Conservation (phyloP, 2,888 invertebrate species). For the Eledona agricola region DNA sequence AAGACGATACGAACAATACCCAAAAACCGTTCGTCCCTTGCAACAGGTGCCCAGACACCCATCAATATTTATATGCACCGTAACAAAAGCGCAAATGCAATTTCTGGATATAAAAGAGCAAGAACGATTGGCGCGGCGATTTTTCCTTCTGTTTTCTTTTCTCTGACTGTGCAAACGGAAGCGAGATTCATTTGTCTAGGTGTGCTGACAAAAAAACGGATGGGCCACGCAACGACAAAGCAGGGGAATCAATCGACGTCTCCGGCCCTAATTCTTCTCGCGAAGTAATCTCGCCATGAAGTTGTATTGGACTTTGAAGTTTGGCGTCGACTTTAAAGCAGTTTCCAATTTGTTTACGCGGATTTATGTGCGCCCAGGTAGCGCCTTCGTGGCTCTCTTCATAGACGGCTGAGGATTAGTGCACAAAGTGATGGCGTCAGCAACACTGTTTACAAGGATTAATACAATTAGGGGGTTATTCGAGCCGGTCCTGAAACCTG, state of each 20-base stretch:
- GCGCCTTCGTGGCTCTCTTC: no score
- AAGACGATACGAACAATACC: no score
- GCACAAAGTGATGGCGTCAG: slow-evolving; percentile 48
- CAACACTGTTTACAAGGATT: slow-evolving; percentile 52
- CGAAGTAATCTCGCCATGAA: slow-evolving; percentile 46
- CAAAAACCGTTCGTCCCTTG: no score
- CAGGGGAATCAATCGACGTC: slow-evolving; percentile 45
- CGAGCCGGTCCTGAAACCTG: slow-evolving; percentile 40
- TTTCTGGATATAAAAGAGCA: slow-evolving; percentile 27
- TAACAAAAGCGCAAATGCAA: slow-evolving; percentile 12
- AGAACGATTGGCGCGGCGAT: slow-evolving; percentile 10
- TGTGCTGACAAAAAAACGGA: slow-evolving; percentile 26
- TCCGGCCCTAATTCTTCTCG: slow-evolving; percentile 40
- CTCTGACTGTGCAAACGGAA: slow-evolving; percentile 24
- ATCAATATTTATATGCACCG: not conserved
- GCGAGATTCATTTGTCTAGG: slow-evolving; percentile 34
- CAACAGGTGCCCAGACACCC: no score
- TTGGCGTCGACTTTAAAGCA: slow-evolving; percentile 40
- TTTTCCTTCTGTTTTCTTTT: slow-evolving; percentile 17
- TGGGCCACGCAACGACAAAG: slow-evolving; percentile 35
- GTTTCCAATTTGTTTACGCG: slow-evolving; percentile 47
- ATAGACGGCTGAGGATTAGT: no score
- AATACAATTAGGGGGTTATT: slow-evolving; percentile 53
- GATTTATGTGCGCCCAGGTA: slow-evolving; percentile 43
- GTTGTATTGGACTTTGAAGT: slow-evolving; percentile 48